phyloP scores from a whole-genome alignment of 2,113 vertebrate species.

The Puffinus mauretanicus region DNA sequence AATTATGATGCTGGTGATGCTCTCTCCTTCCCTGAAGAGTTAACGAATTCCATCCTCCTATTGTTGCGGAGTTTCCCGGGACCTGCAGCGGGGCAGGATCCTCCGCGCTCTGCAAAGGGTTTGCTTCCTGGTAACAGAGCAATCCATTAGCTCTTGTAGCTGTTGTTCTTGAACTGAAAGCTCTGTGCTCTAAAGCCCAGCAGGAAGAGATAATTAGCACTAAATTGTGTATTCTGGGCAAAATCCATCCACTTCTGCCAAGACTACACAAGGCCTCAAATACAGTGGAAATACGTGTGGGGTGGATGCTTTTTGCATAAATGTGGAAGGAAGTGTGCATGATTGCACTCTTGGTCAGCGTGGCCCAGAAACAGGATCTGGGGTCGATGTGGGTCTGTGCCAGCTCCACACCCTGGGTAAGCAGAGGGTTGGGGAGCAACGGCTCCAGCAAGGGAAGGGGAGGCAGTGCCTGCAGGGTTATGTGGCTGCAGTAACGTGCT shows the following conservation, averaged over 20 bases:
- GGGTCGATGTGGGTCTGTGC: fast-evolving
- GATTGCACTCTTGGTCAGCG: neutral
- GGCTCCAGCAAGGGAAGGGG: neutral
- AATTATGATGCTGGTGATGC: neutral
- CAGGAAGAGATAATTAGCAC: conserved; percentile 62
- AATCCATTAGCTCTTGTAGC: conserved; percentile 42
- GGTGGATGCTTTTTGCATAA: conserved; percentile 20
- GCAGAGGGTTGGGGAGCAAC: neutral
- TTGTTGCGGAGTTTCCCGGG: neutral
- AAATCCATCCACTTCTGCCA: conserved; percentile 56
- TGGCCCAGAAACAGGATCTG: conserved; percentile 33
- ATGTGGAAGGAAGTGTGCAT: conserved; percentile 47
- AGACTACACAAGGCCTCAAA: conserved; percentile 16
- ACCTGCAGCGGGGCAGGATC: neutral
- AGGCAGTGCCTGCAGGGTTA: neutral
- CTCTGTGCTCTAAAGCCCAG: conserved; percentile 49
- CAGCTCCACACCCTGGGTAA: neutral
- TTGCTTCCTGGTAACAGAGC: conserved; percentile 57
- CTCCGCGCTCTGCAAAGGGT: neutral
- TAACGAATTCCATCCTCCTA: conserved; percentile 36
- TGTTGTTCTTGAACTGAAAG: conserved; percentile 47
- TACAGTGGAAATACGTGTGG: conserved; percentile 8
- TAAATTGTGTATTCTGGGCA: conserved; percentile 62
- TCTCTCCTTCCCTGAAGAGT: neutral
- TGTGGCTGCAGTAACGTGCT: fast-evolving